Evolutionary conservation across 2,113 vertebrate species (phyloP).

Genomic region (Monopterus albus): DNA sequence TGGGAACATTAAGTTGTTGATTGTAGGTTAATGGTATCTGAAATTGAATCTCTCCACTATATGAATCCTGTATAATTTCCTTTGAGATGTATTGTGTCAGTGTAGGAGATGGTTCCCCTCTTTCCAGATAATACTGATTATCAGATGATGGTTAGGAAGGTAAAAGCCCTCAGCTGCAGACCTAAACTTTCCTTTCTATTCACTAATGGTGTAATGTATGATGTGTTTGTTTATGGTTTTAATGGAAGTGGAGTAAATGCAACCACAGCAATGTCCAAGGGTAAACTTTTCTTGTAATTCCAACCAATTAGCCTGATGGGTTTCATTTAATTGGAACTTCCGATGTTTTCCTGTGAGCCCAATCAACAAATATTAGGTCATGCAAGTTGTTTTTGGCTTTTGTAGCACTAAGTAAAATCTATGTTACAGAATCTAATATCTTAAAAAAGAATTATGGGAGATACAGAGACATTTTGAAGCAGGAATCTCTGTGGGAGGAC

Average conservation of each 20-base stretch:
- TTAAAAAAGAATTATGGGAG: not conserved
- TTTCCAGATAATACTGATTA: not conserved
- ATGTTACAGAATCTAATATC: not conserved
- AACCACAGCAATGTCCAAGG: not conserved
- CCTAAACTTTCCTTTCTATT: constrained; percentile 3
- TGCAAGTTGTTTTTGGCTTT: constrained; percentile 6
- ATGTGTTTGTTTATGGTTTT: constrained; percentile 32
- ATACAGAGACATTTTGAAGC: not conserved
- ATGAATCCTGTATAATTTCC: not conserved
- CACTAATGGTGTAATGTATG: constrained; percentile 40
- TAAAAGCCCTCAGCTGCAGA: not conserved
- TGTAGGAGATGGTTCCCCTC: not conserved
- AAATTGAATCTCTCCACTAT: not conserved
- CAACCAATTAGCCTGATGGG: constrained; percentile 36
- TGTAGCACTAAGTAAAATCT: not conserved
- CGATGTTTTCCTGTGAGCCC: not conserved
- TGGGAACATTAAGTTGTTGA: constrained; percentile 7
- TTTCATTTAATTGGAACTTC: constrained; percentile 25
- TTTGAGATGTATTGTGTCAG: not conserved
- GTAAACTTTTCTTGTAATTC: constrained; percentile 21
- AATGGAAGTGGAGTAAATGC: constrained; percentile 15
- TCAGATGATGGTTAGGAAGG: not conserved
- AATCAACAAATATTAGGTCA: constrained; percentile 15
- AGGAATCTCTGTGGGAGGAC: not conserved
- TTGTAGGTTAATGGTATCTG: not conserved